Conservation (phyloP, 2,888 invertebrate genomes). For the Synanthedon vespiformis region DNA sequence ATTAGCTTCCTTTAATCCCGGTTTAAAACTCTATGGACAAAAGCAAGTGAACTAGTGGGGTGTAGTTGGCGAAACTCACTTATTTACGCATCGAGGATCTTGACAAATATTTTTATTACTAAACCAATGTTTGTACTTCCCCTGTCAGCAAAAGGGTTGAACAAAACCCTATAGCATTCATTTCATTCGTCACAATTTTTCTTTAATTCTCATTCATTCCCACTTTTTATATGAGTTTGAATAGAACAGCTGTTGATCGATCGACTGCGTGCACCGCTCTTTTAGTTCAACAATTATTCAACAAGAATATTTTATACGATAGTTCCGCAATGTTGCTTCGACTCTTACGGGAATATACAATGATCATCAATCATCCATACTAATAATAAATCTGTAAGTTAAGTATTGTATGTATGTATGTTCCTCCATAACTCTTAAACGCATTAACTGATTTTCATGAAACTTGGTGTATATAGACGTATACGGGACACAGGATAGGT, state of each 20-base stretch:
- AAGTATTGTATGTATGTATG: no score
- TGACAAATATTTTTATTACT: conserved; percentile 67
- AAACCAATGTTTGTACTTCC: conserved; percentile 62
- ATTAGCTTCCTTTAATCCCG: conserved; percentile 61
- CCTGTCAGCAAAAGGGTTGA: conserved; percentile 52
- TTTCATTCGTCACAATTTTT: conserved; percentile 39
- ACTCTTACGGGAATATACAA: no score
- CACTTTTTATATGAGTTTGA: conserved; percentile 32
- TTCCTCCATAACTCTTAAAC: no score
- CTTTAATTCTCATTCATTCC: conserved; percentile 42
- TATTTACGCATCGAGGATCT: conserved; percentile 47
- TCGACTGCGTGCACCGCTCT: conserved; percentile 11
- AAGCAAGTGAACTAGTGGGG: conserved; percentile 34
- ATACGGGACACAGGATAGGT: no score
- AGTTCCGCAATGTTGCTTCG: no score
- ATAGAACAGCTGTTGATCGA: conserved; percentile 38
- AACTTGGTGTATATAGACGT: no score
- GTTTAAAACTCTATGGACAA: conserved; percentile 59
- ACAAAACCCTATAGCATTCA: conserved; percentile 44
- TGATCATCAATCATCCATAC: no score
- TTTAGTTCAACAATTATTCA: not conserved
- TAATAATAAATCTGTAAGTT: no score
- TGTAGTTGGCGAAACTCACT: conserved; percentile 45
- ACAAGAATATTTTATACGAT: not conserved
- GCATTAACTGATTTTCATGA: no score